A percentile compares a stretch with the other conserved stretches of the same genome.
These are phyloP conservation scores for Drosophila tani DNA, from an alignment of 1,140 invertebrate genomes.

Conservation along the genomic window DNA sequence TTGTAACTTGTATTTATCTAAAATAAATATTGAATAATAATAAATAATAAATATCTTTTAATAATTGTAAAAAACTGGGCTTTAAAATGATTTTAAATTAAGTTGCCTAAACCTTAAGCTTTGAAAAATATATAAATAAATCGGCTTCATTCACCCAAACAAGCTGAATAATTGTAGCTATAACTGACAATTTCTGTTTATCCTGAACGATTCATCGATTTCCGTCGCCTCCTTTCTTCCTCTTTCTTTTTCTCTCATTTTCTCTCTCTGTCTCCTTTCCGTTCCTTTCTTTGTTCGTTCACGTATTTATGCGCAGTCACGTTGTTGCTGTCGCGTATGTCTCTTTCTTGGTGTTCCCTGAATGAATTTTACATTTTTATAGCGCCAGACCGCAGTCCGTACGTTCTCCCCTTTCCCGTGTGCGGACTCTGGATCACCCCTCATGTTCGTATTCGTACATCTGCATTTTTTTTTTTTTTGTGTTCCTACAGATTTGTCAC, in stretches of 20 bases:
- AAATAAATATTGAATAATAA: too few relatives aligned
- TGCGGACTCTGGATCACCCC: conserved; percentile 40
- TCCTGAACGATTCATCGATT: conserved; percentile 23
- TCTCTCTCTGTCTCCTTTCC: not conserved
- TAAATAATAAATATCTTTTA: too few relatives aligned
- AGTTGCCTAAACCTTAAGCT: too few relatives aligned
- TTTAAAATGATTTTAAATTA: too few relatives aligned
- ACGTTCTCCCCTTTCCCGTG: conserved; percentile 16
- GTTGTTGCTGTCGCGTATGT: conserved; percentile 66
- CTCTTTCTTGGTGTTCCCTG: conserved; percentile 44
- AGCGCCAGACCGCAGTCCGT: conserved; percentile 40
- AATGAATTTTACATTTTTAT: conserved; percentile 83
- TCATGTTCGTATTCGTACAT: conserved; percentile 51
- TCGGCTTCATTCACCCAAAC: too few relatives aligned
- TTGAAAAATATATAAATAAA: too few relatives aligned
- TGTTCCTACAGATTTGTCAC: conserved; percentile 69
- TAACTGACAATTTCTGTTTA: too few relatives aligned
- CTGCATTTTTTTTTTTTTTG: conserved; percentile 41
- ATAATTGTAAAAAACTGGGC: too few relatives aligned
- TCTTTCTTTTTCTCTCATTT: not conserved
- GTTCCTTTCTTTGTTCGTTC: conserved; percentile 52
- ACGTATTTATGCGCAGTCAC: conserved; percentile 80
- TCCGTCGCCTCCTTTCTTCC: conserved; percentile 6
- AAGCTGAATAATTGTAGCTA: too few relatives aligned
- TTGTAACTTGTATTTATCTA: too few relatives aligned